A percentile compares a stretch with the other conserved stretches of the same genome.
Evolutionary conservation across 2,888 invertebrate genomes (phyloP).

Genomic region (Drosophila algonquin): DNA sequence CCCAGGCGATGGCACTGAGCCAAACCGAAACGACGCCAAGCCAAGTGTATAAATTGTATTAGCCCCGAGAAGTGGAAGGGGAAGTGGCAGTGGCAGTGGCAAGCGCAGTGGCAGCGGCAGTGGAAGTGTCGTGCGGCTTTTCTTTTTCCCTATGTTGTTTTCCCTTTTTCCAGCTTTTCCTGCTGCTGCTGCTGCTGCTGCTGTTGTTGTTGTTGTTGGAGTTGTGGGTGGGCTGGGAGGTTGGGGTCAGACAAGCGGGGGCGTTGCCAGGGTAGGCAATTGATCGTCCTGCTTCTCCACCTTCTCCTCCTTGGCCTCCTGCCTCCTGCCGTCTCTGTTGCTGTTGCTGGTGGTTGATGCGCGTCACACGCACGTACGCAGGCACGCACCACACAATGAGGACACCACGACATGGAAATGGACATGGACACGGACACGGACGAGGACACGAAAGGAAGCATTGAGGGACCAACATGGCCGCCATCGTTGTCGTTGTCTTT

Average conservation of each 20-base stretch:
- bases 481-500: constrained; percentile 45
- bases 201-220: neutral
- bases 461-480: constrained; percentile 63
- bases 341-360: constrained; percentile 66
- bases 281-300: constrained; percentile 34
- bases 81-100: neutral
- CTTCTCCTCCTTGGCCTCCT: neutral
- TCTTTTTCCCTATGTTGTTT: constrained; percentile 30
- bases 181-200: constrained; percentile 6
- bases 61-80: constrained; percentile 55
- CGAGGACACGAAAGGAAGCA: neutral
- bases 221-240: neutral
- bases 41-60: constrained; percentile 80
- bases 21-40: constrained; percentile 75
- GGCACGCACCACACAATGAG: constrained; percentile 16
- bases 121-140: constrained; percentile 68
- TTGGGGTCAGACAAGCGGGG: neutral
- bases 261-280: constrained; percentile 60
- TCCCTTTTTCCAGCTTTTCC: neutral
- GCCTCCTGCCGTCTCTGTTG: neutral
- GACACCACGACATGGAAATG: neutral
- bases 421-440: constrained; percentile 32
- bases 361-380: constrained; percentile 59
- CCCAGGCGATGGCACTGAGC: constrained; percentile 64
- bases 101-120: neutral